phyloP scores from a whole-genome alignment of 1,140 invertebrate species.

The Hetaerina americana region DNA sequence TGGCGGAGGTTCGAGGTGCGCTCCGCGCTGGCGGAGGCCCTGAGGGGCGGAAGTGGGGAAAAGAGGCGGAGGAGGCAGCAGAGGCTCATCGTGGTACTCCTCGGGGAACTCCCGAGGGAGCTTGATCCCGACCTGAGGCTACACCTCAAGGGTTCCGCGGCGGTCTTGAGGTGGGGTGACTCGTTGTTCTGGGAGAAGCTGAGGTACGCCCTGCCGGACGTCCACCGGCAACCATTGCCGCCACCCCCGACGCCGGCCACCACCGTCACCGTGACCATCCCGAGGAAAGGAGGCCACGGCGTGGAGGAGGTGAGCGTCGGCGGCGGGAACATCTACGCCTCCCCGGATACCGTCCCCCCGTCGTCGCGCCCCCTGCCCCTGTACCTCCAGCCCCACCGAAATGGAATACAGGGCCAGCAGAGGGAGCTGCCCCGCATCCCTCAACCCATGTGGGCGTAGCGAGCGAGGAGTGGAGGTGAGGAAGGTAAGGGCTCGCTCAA shows the following conservation, averaged over 20 bases:
- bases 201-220: constrained; percentile 66
- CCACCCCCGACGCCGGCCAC: not conserved
- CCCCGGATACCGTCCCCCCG: not conserved
- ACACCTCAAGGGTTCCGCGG: constrained; percentile 76
- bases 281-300: not conserved
- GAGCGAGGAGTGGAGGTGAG: not conserved
- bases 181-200: constrained; percentile 91
- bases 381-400: not conserved
- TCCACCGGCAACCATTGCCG: not conserved
- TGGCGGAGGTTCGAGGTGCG: constrained; percentile 91
- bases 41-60: constrained; percentile 45
- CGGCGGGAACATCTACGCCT: not conserved
- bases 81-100: constrained; percentile 70
- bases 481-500: not conserved
- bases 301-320: not conserved
- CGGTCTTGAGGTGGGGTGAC: constrained; percentile 80
- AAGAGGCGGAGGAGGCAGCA: constrained; percentile 37
- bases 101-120: constrained; percentile 71
- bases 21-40: constrained; percentile 76
- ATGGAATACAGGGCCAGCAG: not conserved
- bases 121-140: constrained; percentile 78
- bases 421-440: not conserved
- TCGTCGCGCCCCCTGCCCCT: not conserved
- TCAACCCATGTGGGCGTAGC: not conserved
- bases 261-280: not conserved